Evolutionary conservation across 2,888 invertebrate genomes (phyloP).

Genomic region (Peribatodes rhomboidaria): DNA sequence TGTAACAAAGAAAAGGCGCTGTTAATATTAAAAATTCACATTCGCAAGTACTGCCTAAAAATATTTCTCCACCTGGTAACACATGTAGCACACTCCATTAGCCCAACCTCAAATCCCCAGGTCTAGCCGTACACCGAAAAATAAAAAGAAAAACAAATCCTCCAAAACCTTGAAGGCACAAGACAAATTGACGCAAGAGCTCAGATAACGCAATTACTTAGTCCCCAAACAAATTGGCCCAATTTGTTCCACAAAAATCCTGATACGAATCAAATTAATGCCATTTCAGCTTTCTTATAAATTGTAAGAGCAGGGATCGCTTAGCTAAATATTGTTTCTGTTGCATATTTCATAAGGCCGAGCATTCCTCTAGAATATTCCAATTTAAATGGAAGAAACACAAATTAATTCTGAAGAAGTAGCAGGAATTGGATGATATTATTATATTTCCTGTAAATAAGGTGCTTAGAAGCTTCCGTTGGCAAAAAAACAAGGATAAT

Average conservation of each 20-base stretch:
- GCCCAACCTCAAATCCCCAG: not conserved
- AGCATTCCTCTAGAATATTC: constrained; percentile 9
- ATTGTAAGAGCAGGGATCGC: constrained; percentile 34
- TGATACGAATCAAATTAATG: constrained; percentile 47
- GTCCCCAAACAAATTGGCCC: constrained; percentile 48
- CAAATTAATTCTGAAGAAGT: constrained; percentile 15
- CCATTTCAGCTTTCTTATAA: constrained; percentile 37
- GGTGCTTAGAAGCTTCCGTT: not conserved
- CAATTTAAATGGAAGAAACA: constrained; percentile 25
- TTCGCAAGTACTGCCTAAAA: no score
- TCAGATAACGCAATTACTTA: constrained; percentile 49
- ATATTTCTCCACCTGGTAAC: no score
- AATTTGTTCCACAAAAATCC: constrained; percentile 44
- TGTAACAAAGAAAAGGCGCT: not conserved
- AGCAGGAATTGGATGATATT: constrained; percentile 14
- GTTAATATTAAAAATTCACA: not conserved
- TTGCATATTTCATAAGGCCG: constrained; percentile 30
- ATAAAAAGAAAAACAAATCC: constrained; percentile 37
- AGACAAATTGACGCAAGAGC: constrained; percentile 41
- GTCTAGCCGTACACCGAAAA: constrained; percentile 20
- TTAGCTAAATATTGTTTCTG: constrained; percentile 29
- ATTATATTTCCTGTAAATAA: constrained; percentile 21
- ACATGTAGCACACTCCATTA: no score
- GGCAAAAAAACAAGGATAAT: not conserved
- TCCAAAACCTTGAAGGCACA: constrained; percentile 21